Conservation (phyloP, 2,113 vertebrate genomes). For the Baryphthengus martii region DNA sequence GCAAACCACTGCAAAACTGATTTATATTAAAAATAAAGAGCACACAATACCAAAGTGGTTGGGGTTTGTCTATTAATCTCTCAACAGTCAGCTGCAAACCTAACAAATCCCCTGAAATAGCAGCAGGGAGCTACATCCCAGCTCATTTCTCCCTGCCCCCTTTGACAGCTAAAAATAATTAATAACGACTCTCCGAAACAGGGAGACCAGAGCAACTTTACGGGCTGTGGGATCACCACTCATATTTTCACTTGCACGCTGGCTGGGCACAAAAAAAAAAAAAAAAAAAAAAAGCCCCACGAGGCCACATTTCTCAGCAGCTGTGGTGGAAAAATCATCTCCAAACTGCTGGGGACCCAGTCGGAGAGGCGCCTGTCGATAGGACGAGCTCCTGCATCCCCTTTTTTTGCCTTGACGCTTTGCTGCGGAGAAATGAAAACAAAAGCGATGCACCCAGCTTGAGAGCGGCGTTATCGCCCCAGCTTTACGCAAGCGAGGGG, state of each 20-base stretch:
- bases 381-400: neutral
- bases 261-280: neutral
- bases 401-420: neutral
- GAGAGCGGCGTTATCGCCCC: neutral
- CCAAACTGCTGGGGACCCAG: rapidly evolving
- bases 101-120: constrained; percentile 30
- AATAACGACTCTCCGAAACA: neutral
- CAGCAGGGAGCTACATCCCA: neutral
- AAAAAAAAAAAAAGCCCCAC: neutral
- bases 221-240: neutral
- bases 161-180: neutral
- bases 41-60: neutral
- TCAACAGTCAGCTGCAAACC: constrained; percentile 38
- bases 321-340: neutral
- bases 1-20: constrained; percentile 26
- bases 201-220: neutral
- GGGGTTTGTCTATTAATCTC: constrained; percentile 51
- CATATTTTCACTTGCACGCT: neutral
- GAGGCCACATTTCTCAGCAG: neutral
- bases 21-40: constrained; percentile 45
- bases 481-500: neutral
- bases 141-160: neutral
- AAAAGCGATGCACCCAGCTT: rapidly evolving
- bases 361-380: rapidly evolving
- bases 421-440: neutral